These are phyloP conservation scores for Rallus crepitans DNA, from an alignment of 2,797 vertebrate species.

Conservation along the genomic window DNA sequence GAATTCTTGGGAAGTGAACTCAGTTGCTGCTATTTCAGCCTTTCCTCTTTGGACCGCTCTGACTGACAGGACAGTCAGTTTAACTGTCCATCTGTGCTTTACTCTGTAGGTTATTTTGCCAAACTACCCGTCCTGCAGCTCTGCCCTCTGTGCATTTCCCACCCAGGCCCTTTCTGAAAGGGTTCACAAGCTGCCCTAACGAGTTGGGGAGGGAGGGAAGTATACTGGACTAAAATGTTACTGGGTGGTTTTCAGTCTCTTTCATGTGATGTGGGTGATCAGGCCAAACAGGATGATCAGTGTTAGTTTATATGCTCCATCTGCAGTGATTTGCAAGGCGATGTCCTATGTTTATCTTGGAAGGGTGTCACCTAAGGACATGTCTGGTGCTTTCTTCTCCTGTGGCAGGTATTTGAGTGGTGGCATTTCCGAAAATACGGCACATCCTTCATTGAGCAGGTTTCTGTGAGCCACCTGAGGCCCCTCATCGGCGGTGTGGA, in stretches of 20 bases:
- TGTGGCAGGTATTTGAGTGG: slow-evolving; percentile 95
- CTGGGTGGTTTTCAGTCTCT: background rate
- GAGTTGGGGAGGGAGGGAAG: background rate
- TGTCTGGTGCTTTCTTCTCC: slow-evolving; percentile 16
- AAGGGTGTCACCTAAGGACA: background rate
- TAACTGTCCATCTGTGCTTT: background rate
- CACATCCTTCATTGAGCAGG: slow-evolving; percentile 97
- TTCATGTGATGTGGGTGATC: background rate
- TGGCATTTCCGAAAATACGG: slow-evolving; percentile 99
- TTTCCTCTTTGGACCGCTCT: background rate
- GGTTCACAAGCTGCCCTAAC: background rate
- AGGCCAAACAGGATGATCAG: background rate
- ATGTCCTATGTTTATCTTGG: background rate
- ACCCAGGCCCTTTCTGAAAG: background rate
- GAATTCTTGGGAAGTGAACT: background rate
- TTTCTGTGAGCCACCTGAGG: slow-evolving; percentile 96
- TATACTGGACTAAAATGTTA: background rate
- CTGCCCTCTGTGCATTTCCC: background rate
- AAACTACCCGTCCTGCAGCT: background rate
- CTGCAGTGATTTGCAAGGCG: background rate
- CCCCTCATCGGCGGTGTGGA: slow-evolving; percentile 93
- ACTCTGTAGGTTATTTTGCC: background rate
- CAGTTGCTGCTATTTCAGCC: background rate
- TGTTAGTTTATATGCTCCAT: background rate
- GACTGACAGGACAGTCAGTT: background rate